Evolutionary conservation across 2,113 vertebrate genomes (phyloP), one percentile per base, ranked within the genome.

Genomic region (Ammodramus savannarum): DNA sequence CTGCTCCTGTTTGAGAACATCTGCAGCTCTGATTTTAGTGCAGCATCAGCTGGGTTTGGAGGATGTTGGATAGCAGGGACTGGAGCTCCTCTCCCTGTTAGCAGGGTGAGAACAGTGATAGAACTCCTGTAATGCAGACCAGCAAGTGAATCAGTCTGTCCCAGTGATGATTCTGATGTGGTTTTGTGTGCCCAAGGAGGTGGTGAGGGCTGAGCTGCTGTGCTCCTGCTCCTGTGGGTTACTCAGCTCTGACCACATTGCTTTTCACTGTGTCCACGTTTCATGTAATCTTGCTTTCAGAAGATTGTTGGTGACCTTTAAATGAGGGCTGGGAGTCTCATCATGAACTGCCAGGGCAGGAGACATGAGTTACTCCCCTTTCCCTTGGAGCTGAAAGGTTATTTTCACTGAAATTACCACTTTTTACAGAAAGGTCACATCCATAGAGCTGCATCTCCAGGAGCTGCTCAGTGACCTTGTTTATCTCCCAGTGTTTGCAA

Each of bases 341-440:
- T 92, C 90, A 91, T 82, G 29, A 74, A 94, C 87, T 92, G 84
- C 38, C 78, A 31, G 82, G 55, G 82, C 82, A 81, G 19, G 62
- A 91, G 55, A 23, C 71, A 69, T 69, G 76, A 94, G 54, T 95
- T 26, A 23, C 58, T 89, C 75, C 68, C 52, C n/a, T 66, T 74
- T 75, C n/a, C 94, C 89, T 46, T 26, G 48, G 48, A 57, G 51
- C 22, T 2, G 66, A 65, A 92, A 78, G 87, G 93, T 76, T 95
- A 71, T 96, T 96, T 95, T 93, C 55, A 27, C 38, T 73, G 62
- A 83, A 96, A 96, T 95, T 91, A 71, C 93, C 34, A 41, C 83
- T 95, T 96, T 86, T 52, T 95, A 51, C 76, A 46, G 87, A 95
- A 97, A 89, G 84, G 90, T 94, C 91, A 97, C 17, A 58, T 48